Evolutionary conservation across 2,797 vertebrate genomes (phyloP), one percentile per base, ranked within the genome.

Genomic region (Atherinosoma microstoma): DNA sequence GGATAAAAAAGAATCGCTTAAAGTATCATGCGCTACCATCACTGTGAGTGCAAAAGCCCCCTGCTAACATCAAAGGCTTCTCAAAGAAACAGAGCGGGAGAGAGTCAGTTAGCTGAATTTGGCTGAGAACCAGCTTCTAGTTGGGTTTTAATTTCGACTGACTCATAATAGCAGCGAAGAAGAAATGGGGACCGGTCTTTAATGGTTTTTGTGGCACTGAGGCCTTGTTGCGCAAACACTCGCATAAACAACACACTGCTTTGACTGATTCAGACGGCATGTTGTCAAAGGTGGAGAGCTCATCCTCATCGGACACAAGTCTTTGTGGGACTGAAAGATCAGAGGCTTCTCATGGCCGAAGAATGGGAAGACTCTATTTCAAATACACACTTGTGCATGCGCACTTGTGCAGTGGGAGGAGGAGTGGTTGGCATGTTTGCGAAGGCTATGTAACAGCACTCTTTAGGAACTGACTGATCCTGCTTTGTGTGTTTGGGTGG

Each of bases 1-100:
- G 96, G 97, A 99, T 99, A 97, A 98, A 99, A 99, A 98, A 97
- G 96, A 98, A 97, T 97, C 95, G 91, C 96, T 98, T 97, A 96
- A 96, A 97, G 96, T 96, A 96, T 96, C 96, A 93, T 96, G 97
- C 96, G 95, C 95, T 95, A 95, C 95, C 94, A 93, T 95, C 95
- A 95, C 94, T 94, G 94, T 91, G 89, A 97, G 96, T 94, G 91
- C 93, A 95, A 91, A 95, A 94, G 94, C 96, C 94, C 97, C 97
- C 97, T 91, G 97, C 98, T 92, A 95, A 96, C 97, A 97, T 99
- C 97, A 99, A 99, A 99, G 96, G 94, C 89, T 92, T 84, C 92
- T 95, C 96, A 95, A 95, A 92, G 91, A 92, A 91, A 92, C 84
- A 69, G 87, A 92, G 91, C 65, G 87, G 90, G 86, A 91, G 90